Percentiles rank a stretch among this genome's conserved stretches.
phyloP scores from a whole-genome alignment of 2,113 vertebrate genomes.

The Turnix velox region DNA sequence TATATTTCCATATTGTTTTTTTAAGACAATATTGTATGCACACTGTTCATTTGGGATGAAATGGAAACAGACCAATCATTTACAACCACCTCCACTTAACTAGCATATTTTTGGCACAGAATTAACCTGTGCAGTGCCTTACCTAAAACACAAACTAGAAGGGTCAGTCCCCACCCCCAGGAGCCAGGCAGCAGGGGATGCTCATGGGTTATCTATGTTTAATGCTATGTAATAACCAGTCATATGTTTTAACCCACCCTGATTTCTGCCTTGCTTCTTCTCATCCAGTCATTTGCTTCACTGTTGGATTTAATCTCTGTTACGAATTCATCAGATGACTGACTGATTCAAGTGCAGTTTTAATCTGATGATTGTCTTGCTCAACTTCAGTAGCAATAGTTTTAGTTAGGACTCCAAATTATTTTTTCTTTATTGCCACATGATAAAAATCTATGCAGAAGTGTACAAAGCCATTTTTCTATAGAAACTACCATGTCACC shows the following conservation, averaged over 20 bases:
- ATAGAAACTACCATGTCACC: not conserved
- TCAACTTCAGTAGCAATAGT: not conserved
- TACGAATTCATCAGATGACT: constrained; percentile 39
- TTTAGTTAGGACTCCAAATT: not conserved
- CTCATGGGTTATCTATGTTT: not conserved
- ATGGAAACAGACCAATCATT: not conserved
- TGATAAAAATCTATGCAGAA: not conserved
- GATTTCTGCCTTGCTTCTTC: not conserved
- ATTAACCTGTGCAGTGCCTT: not conserved
- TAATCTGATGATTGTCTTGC: not conserved
- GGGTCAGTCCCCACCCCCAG: not conserved
- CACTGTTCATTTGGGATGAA: not conserved
- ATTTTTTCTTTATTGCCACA: not conserved
- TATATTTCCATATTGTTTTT: not conserved
- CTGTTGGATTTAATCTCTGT: not conserved
- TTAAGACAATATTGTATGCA: not conserved
- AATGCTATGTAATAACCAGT: not conserved
- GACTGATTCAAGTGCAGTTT: not conserved
- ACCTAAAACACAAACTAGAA: not conserved
- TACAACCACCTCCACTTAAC: not conserved
- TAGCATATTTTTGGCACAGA: not conserved
- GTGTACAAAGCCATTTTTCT: not conserved
- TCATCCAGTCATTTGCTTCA: not conserved
- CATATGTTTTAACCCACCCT: not conserved
- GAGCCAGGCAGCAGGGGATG: not conserved